Conservation (phyloP, 1,140 invertebrate genomes). For the Hyles euphorbiae region DNA sequence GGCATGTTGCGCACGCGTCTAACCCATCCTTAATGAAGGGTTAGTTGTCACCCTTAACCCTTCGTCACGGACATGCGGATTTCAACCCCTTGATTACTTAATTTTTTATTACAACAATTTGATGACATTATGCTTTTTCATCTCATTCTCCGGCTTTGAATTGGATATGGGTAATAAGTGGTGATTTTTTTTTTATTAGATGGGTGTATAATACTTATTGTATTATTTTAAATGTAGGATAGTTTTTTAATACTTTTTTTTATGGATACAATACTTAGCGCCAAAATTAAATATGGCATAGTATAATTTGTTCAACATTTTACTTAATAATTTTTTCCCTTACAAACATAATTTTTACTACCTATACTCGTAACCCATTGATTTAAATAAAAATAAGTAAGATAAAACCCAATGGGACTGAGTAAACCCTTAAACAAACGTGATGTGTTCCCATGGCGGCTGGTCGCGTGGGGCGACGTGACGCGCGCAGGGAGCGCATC, state of each 20-base stretch:
- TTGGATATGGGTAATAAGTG: too few relatives aligned
- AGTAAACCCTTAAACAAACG: conserved; percentile 30
- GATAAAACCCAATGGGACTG: background rate
- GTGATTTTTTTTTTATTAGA: too few relatives aligned
- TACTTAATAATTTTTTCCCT: too few relatives aligned
- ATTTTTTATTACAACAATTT: conserved; percentile 1
- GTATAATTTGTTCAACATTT: too few relatives aligned
- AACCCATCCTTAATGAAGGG: conserved; percentile 40
- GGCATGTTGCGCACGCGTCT: conserved; percentile 30
- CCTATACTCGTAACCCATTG: too few relatives aligned
- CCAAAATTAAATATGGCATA: too few relatives aligned
- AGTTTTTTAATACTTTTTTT: too few relatives aligned
- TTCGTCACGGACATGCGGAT: conserved; percentile 19
- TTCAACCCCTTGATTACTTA: conserved; percentile 45
- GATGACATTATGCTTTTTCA: background rate
- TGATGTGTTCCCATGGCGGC: conserved; percentile 45
- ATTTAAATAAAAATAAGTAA: background rate
- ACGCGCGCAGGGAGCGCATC: conserved; percentile 57
- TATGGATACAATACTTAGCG: too few relatives aligned
- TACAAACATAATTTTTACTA: too few relatives aligned
- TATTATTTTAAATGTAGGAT: too few relatives aligned
- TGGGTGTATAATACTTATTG: too few relatives aligned
- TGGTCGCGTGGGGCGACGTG: conserved; percentile 61
- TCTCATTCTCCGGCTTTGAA: background rate
- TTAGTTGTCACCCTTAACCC: conserved; percentile 32